A percentile compares a stretch with the other conserved stretches of the same genome.
Evolutionary conservation across 53 echinoderm and acorn worm species (phyloP).

Genomic region (Echinometra lucunter): DNA sequence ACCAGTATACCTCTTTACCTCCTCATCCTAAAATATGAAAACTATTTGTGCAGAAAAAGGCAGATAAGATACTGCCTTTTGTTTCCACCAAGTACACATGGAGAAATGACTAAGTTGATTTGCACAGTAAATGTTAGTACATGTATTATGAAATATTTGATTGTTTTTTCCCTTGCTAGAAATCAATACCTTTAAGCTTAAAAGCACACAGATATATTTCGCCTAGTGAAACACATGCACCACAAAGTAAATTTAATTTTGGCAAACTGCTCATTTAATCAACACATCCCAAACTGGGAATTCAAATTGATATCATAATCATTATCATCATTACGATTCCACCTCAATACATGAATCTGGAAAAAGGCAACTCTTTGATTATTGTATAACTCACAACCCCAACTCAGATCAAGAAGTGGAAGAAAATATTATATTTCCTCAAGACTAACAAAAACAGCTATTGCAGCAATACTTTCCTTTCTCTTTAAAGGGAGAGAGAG

Average conservation of each 20-base stretch:
- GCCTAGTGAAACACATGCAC: not conserved
- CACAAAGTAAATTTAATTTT: not conserved
- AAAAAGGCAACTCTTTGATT: conserved; percentile 39
- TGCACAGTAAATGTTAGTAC: too few relatives aligned
- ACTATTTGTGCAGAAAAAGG: too few relatives aligned
- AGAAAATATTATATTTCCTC: not conserved
- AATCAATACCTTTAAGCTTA: too few relatives aligned
- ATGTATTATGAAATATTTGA: too few relatives aligned
- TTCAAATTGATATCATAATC: not conserved
- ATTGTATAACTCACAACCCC: conserved; percentile 35
- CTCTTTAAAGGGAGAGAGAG: not conserved
- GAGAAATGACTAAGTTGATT: too few relatives aligned
- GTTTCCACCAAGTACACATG: too few relatives aligned
- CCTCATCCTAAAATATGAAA: too few relatives aligned
- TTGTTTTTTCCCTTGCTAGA: too few relatives aligned
- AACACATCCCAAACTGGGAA: not conserved
- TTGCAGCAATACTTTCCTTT: not conserved
- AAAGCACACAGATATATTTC: not conserved
- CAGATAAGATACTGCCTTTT: too few relatives aligned
- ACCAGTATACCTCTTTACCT: too few relatives aligned
- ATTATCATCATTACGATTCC: not conserved
- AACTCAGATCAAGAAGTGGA: conserved; percentile 11
- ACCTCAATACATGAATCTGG: not conserved
- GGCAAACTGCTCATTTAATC: not conserved
- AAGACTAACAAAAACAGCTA: conserved; percentile 26